These are phyloP conservation scores for Geotrupes spiniger DNA, from an alignment of 2,888 invertebrate genomes.

Conservation along the genomic window DNA sequence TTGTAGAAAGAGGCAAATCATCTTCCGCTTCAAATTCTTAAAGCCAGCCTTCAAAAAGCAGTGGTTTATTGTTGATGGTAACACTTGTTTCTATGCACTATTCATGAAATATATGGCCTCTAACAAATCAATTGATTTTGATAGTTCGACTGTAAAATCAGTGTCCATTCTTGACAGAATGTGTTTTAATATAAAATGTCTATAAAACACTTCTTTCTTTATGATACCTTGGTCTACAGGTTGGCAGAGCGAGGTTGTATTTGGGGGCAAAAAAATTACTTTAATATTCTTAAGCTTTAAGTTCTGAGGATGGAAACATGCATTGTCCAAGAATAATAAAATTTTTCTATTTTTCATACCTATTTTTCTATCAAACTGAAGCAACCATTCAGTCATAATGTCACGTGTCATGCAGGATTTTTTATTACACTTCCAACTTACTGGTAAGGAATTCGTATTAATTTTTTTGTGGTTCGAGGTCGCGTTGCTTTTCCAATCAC, in stretches of 20 bases:
- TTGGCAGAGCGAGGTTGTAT: constrained; percentile 5
- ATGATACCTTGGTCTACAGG: constrained; percentile 2
- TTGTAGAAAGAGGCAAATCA: too few species aligned
- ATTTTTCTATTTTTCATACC: not conserved
- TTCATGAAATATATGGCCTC: too few species aligned
- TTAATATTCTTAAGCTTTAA: constrained; percentile 8
- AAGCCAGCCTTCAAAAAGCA: too few species aligned
- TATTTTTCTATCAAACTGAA: not conserved
- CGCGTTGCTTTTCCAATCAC: constrained; percentile 28
- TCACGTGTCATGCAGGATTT: not conserved
- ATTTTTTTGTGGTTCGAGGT: constrained; percentile 16
- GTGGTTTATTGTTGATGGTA: too few species aligned
- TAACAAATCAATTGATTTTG: too few species aligned
- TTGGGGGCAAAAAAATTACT: constrained; percentile 4
- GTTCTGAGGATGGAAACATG: constrained; percentile 25
- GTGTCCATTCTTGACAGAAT: too few species aligned
- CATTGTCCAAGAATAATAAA: not conserved
- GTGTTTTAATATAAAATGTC: too few species aligned
- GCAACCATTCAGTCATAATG: not conserved
- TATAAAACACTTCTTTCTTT: too few species aligned
- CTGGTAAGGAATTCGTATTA: constrained; percentile 29
- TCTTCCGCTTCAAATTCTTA: too few species aligned
- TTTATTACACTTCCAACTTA: constrained; percentile 26
- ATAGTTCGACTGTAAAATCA: too few species aligned
- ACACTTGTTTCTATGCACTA: too few species aligned